Percentiles rank a stretch among this genome's conserved stretches.
Conservation (phyloP, 1,140 invertebrate species). For the Druon quercuslanigerum region DNA sequence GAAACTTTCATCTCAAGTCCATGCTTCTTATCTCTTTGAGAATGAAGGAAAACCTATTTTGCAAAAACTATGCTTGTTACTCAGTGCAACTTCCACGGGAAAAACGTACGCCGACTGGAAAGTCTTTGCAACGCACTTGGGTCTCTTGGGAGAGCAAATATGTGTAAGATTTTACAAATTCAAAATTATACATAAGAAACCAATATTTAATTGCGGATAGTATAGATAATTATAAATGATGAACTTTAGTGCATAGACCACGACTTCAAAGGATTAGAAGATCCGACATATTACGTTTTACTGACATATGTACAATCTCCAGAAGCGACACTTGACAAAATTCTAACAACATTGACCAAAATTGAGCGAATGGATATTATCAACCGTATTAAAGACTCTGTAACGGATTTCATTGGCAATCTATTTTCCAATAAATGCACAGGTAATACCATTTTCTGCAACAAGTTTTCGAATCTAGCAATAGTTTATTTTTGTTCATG, state of each 20-base stretch:
- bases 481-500: too few species aligned
- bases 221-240: constrained; percentile 17
- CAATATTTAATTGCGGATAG: neutral
- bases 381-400: constrained; percentile 53
- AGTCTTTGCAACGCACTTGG: constrained; percentile 60
- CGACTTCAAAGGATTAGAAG: constrained; percentile 63
- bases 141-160: constrained; percentile 61
- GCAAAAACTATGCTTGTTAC: constrained; percentile 59
- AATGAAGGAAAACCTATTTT: constrained; percentile 53
- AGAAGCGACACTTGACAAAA: constrained; percentile 61
- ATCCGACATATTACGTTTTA: constrained; percentile 66
- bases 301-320: constrained; percentile 58
- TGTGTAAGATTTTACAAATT: constrained; percentile 47
- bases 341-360: constrained; percentile 54
- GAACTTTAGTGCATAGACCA: constrained; percentile 62
- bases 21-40: constrained; percentile 62
- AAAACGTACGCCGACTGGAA: constrained; percentile 63
- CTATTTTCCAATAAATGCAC: constrained; percentile 33
- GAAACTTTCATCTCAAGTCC: constrained; percentile 50
- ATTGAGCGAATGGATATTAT: constrained; percentile 63
- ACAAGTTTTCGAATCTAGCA: neutral
- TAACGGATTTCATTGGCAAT: constrained; percentile 50
- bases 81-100: constrained; percentile 61
- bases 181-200: constrained; percentile 24
- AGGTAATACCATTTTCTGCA: constrained; percentile 22